Conservation (phyloP, 2,888 invertebrate genomes). For the Agyllia agylla region DNA sequence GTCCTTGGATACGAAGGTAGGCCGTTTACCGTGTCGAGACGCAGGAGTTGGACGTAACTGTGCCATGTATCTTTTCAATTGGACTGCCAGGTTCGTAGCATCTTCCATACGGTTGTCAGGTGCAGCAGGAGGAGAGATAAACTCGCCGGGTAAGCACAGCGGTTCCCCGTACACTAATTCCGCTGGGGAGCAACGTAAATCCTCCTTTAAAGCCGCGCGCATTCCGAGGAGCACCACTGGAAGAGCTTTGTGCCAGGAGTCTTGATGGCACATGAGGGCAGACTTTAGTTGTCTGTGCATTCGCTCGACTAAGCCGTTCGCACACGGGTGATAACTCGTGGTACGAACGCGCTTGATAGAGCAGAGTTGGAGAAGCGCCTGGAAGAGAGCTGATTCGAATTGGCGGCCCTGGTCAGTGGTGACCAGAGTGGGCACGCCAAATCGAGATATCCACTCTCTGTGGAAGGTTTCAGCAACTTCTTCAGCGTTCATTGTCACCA, state of each 20-base stretch:
- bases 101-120: not conserved
- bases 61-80: not conserved
- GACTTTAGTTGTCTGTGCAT: constrained; percentile 63
- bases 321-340: constrained; percentile 52
- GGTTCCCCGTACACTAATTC: constrained; percentile 78
- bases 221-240: constrained; percentile 73
- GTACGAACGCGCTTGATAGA: constrained; percentile 42
- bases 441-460: constrained; percentile 51
- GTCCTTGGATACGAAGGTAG: not conserved
- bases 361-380: not conserved
- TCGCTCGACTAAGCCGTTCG: constrained; percentile 69
- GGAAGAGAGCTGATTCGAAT: constrained; percentile 46
- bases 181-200: constrained; percentile 68
- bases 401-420: constrained; percentile 57
- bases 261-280: constrained; percentile 32
- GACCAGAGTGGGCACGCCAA: constrained; percentile 47
- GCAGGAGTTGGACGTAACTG: not conserved
- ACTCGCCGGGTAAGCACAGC: constrained; percentile 72
- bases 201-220: constrained; percentile 54
- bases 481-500: constrained; percentile 52
- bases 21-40: not conserved
- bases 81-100: not conserved
- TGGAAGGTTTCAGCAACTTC: constrained; percentile 51
- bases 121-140: not conserved
- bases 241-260: constrained; percentile 63